These are phyloP conservation scores for Plutomurus gul DNA, from an alignment of 1,140 invertebrate species.

Conservation along the genomic window DNA sequence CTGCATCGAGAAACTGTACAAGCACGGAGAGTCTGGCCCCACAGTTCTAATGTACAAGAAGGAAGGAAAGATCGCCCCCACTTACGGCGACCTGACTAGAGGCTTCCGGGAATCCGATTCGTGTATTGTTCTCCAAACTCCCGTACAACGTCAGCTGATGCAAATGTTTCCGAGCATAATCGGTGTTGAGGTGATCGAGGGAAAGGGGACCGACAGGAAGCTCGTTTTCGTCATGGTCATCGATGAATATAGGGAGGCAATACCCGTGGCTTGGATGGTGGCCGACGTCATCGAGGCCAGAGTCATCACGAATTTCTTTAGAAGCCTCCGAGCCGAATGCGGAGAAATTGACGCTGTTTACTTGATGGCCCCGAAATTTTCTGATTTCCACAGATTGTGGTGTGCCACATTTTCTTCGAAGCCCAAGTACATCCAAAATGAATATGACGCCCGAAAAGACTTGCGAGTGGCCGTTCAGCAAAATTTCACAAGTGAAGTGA, in stretches of 20 bases:
- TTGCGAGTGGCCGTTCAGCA: conserved; percentile 17
- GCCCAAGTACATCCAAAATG: conserved; percentile 36
- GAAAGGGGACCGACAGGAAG: conserved; percentile 36
- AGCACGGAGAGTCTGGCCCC: conserved; percentile 47
- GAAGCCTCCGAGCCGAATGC: conserved; percentile 23
- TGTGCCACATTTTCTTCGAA: conserved; percentile 9
- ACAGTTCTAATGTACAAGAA: conserved; percentile 48
- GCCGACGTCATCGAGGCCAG: conserved; percentile 7
- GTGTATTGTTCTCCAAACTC: conserved; percentile 48
- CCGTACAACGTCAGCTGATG: conserved; percentile 46
- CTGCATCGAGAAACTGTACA: conserved; percentile 40
- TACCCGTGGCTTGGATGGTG: conserved; percentile 48
- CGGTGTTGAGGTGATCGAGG: conserved; percentile 39
- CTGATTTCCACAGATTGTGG: conserved; percentile 37
- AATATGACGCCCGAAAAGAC: conserved; percentile 32
- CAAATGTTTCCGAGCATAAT: conserved; percentile 42
- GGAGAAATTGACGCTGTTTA: conserved; percentile 28
- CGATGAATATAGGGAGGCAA: conserved; percentile 44
- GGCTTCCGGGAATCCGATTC: conserved; percentile 35
- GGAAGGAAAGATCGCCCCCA: background rate
- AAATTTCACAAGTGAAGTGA: conserved; percentile 31
- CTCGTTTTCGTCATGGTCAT: conserved; percentile 41
- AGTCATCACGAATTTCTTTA: conserved; percentile 33
- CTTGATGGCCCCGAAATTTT: conserved; percentile 31
- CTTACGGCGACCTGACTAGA: conserved; percentile 21